Percentiles rank a stretch among this genome's conserved stretches.
Evolutionary conservation across 2,888 invertebrate species (phyloP).

Genomic region (Eupithecia subfuscata): DNA sequence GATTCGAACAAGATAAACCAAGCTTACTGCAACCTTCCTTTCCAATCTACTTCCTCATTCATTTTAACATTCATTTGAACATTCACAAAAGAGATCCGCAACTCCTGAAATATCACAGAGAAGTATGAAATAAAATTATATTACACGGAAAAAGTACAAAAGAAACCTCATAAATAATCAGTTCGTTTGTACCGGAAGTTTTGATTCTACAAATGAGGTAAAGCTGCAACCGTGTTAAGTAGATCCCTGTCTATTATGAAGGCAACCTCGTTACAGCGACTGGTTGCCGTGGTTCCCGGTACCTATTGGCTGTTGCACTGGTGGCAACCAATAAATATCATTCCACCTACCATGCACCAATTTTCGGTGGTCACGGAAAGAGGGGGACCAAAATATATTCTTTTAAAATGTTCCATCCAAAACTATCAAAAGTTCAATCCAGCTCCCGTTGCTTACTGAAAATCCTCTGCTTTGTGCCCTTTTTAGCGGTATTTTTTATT

Average conservation of each 20-base stretch:
- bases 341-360: neutral
- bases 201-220: slow-evolving; percentile 41
- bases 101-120: slow-evolving; percentile 7
- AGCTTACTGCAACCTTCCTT: neutral
- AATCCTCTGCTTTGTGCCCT: no score
- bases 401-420: neutral
- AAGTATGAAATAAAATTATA: slow-evolving; percentile 1
- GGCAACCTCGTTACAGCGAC: neutral
- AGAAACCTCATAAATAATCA: slow-evolving; percentile 51
- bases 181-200: slow-evolving; percentile 47
- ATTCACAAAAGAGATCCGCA: slow-evolving; percentile 3
- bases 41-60: neutral
- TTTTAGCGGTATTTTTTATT: no score
- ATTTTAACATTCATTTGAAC: slow-evolving; percentile 4
- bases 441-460: no score
- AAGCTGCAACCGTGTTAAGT: slow-evolving; percentile 35
- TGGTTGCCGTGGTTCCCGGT: neutral
- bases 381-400: no score
- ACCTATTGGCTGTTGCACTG: neutral
- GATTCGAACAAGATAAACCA: neutral
- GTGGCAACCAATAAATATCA: neutral
- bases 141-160: slow-evolving; percentile 37
- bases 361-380: neutral
- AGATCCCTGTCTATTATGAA: neutral
- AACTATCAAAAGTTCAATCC: neutral